Percentiles rank a stretch among this genome's conserved stretches.
These are phyloP conservation scores for Scelioninae gen. 2 DNA, from an alignment of 2,888 invertebrate species.

Conservation along the genomic window DNA sequence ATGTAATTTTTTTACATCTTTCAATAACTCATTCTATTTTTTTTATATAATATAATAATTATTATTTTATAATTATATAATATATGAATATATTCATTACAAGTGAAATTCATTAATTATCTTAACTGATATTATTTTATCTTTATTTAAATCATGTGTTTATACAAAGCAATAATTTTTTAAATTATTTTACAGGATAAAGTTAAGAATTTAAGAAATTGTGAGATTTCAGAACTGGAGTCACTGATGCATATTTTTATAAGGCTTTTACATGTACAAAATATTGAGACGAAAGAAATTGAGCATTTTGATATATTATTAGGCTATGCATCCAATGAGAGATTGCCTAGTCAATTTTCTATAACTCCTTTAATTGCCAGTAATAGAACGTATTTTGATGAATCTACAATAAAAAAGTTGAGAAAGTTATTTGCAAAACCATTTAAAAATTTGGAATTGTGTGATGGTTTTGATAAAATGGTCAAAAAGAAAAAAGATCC, in stretches of 20 bases:
- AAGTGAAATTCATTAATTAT: too few species aligned
- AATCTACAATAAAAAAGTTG: not conserved
- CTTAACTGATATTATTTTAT: too few species aligned
- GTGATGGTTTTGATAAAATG: not conserved
- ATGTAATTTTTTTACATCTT: too few species aligned
- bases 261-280: not conserved
- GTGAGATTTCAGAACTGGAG: too few species aligned
- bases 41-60: too few species aligned
- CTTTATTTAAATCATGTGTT: too few species aligned
- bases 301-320: not conserved
- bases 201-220: too few species aligned
- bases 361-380: not conserved
- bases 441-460: not conserved
- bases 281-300: not conserved
- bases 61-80: too few species aligned
- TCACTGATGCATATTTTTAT: not conserved
- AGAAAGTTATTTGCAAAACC: not conserved
- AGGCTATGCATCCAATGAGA: not conserved
- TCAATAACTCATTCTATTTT: too few species aligned
- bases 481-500: not conserved
- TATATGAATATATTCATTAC: too few species aligned
- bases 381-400: not conserved
- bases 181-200: too few species aligned
- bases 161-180: too few species aligned
- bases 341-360: not conserved